phyloP scores from a whole-genome alignment of 2,888 invertebrate genomes.

The Archips xylosteana region DNA sequence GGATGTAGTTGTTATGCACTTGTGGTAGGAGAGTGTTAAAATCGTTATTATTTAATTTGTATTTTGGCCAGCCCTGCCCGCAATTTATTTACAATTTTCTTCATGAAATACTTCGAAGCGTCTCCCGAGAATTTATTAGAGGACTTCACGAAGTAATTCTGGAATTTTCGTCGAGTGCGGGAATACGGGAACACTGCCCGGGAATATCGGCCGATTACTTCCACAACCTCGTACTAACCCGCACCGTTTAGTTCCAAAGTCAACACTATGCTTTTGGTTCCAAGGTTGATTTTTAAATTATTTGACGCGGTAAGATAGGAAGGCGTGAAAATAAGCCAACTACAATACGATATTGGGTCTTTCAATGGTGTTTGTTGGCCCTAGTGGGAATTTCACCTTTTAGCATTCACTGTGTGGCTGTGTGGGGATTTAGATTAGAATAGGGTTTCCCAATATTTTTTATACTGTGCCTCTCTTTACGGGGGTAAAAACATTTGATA shows the following conservation, averaged over 20 bases:
- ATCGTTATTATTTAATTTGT: not conserved
- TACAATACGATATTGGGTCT: conserved; percentile 16
- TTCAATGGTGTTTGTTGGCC: conserved; percentile 7
- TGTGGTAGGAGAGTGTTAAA: too few species aligned
- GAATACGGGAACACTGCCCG: conserved; percentile 19
- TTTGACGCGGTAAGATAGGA: not conserved
- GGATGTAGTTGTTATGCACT: too few species aligned
- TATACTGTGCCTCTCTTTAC: too few species aligned
- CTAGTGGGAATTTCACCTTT: not conserved
- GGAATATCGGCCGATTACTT: not conserved
- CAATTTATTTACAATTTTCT: conserved; percentile 69
- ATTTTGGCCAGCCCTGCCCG: conserved; percentile 30
- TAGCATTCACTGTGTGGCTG: too few species aligned
- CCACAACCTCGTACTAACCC: not conserved
- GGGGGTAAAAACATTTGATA: too few species aligned
- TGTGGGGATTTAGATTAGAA: too few species aligned
- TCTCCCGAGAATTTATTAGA: conserved; percentile 68
- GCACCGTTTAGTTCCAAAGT: not conserved
- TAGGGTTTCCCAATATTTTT: too few species aligned
- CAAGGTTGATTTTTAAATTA: not conserved
- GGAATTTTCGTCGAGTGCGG: conserved; percentile 53
- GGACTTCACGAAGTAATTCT: conserved; percentile 67
- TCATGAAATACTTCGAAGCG: conserved; percentile 73
- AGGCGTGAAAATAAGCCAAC: not conserved
- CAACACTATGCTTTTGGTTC: not conserved